Percentiles rank a stretch among this genome's conserved stretches.
Evolutionary conservation across 2,888 invertebrate species (phyloP).

Genomic region (Didymodactylos carnosus): DNA sequence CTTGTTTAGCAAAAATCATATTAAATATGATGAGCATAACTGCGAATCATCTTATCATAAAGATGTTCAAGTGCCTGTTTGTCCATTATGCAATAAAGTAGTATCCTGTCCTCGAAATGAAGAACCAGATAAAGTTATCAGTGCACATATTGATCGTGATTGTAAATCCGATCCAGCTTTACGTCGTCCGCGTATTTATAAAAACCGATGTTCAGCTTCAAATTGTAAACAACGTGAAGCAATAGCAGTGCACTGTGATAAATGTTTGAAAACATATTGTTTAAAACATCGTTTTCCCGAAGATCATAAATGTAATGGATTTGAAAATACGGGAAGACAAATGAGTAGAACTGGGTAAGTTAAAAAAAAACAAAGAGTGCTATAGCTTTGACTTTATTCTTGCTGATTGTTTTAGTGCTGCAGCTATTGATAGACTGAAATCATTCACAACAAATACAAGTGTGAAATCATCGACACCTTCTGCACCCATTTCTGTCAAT

Average conservation of each 20-base stretch:
- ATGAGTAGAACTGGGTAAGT: too few species aligned
- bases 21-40: constrained; percentile 55
- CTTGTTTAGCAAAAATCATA: constrained; percentile 56
- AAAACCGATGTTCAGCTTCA: constrained; percentile 61
- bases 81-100: constrained; percentile 70
- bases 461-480: too few species aligned
- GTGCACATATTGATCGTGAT: constrained; percentile 73
- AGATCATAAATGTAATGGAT: constrained; percentile 35
- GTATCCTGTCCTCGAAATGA: constrained; percentile 58
- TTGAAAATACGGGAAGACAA: not conserved
- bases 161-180: constrained; percentile 69
- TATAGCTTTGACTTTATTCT: too few species aligned
- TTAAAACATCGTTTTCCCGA: constrained; percentile 60
- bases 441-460: too few species aligned
- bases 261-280: constrained; percentile 65
- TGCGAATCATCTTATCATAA: constrained; percentile 57
- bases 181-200: constrained; percentile 47
- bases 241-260: constrained; percentile 44
- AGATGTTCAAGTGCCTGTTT: constrained; percentile 78
- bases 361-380: too few species aligned
- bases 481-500: too few species aligned
- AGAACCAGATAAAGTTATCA: constrained; percentile 63
- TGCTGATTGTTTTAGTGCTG: too few species aligned
- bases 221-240: constrained; percentile 76
- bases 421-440: too few species aligned